Conservation (phyloP, 2,888 invertebrate species). For the Noctua pronuba region DNA sequence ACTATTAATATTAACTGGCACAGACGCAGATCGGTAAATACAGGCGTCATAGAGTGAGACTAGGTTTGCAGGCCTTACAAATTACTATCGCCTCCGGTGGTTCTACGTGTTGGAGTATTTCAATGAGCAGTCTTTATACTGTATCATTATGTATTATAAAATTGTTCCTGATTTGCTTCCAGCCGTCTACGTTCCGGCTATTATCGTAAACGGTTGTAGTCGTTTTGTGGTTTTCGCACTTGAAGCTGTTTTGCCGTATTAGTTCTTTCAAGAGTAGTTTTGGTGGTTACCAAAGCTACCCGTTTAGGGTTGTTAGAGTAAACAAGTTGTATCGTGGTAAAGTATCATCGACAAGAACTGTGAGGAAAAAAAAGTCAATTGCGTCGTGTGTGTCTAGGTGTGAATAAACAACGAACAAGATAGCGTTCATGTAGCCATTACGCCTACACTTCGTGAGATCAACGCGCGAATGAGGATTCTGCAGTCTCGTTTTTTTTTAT, state of each 20-base stretch:
- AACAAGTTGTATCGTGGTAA: constrained; percentile 6
- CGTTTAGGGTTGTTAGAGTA: constrained; percentile 6
- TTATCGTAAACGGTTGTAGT: constrained; percentile 46
- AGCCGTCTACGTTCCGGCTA: constrained; percentile 41
- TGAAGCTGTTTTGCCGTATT: constrained; percentile 18
- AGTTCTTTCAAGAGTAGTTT: constrained; percentile 15
- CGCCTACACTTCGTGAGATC: constrained; percentile 8
- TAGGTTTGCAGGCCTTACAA: constrained; percentile 64
- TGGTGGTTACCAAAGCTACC: background rate
- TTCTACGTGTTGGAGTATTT: constrained; percentile 51
- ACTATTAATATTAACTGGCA: constrained; percentile 32
- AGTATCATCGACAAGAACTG: background rate
- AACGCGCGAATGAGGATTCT: background rate
- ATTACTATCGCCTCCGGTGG: constrained; percentile 65
- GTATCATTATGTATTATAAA: constrained; percentile 60
- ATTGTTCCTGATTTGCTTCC: constrained; percentile 52
- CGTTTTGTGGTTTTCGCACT: constrained; percentile 41
- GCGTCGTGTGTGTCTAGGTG: background rate
- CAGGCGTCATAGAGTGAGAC: constrained; percentile 48
- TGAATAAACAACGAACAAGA: background rate
- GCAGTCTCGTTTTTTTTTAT: background rate
- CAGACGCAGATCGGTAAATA: constrained; percentile 43
- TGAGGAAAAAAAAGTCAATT: background rate
- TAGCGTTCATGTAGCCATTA: constrained; percentile 11
- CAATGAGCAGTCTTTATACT: constrained; percentile 59